phyloP scores from a whole-genome alignment of 2,888 invertebrate species.

The Habroteleia sp. region DNA sequence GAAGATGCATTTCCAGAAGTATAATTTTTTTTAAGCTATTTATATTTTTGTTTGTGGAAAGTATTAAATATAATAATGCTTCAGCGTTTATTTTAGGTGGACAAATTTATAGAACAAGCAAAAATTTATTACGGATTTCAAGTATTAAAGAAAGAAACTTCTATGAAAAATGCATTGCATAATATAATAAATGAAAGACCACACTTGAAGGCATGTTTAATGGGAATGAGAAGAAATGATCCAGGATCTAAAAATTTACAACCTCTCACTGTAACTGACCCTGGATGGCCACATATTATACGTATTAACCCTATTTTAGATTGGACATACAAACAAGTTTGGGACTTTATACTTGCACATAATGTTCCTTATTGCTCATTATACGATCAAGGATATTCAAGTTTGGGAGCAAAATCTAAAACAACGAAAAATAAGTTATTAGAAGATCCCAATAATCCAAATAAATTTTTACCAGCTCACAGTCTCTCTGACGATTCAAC shows the following conservation, averaged over 20 bases:
- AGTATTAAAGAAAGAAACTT: slow-evolving; percentile 85
- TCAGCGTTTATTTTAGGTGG: slow-evolving; percentile 84
- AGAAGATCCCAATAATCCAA: slow-evolving; percentile 71
- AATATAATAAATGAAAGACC: slow-evolving; percentile 83
- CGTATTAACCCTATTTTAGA: slow-evolving; percentile 94
- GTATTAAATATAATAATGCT: too few relatives aligned
- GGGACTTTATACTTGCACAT: slow-evolving; percentile 91
- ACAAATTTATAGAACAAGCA: slow-evolving; percentile 89
- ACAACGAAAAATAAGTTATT: slow-evolving; percentile 76
- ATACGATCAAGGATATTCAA: slow-evolving; percentile 91
- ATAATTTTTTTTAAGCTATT: slow-evolving; percentile 2
- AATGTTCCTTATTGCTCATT: slow-evolving; percentile 94
- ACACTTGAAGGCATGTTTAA: slow-evolving; percentile 90
- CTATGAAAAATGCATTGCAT: slow-evolving; percentile 87
- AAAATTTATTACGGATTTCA: slow-evolving; percentile 88
- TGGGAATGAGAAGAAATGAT: slow-evolving; percentile 96
- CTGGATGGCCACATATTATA: slow-evolving; percentile 94
- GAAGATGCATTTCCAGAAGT: slow-evolving; percentile 91
- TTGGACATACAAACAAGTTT: slow-evolving; percentile 95
- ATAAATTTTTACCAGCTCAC: slow-evolving; percentile 75
- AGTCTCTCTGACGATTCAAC: slow-evolving; percentile 73
- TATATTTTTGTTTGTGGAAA: too few relatives aligned
- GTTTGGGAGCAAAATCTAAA: slow-evolving; percentile 73
- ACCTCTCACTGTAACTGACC: slow-evolving; percentile 91
- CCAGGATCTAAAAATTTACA: slow-evolving; percentile 88